phyloP scores from a whole-genome alignment of 2,113 vertebrate genomes.

The Corvus hawaiiensis region DNA sequence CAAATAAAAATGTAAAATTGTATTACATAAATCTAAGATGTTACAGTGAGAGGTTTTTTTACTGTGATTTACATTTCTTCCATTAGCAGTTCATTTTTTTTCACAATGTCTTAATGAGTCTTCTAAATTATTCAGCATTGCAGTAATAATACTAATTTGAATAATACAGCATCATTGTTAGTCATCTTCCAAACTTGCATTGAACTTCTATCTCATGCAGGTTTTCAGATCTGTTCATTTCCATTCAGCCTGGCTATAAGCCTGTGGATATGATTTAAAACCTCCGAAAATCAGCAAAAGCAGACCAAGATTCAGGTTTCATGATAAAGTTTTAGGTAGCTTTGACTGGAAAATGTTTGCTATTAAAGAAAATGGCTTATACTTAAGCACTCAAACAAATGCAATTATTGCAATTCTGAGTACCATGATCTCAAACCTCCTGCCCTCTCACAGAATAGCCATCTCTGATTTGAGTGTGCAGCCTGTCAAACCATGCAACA shows the following conservation, averaged over 20 bases:
- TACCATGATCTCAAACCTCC: neutral
- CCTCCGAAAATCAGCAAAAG: neutral
- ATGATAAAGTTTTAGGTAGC: neutral
- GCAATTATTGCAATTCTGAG: neutral
- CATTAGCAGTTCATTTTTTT: neutral
- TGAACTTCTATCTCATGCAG: neutral
- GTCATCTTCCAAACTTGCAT: neutral
- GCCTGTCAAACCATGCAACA: neutral
- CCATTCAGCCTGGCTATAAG: neutral
- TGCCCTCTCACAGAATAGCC: neutral
- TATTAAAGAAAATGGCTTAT: neutral
- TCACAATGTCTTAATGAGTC: neutral
- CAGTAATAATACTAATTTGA: neutral
- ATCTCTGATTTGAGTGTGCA: neutral
- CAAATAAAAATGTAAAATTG: neutral
- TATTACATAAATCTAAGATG: neutral
- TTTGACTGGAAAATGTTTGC: neutral
- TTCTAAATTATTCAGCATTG: neutral
- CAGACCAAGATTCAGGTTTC: neutral
- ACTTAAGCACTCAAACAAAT: neutral
- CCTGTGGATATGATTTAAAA: neutral
- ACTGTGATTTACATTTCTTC: neutral
- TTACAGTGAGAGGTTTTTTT: neutral
- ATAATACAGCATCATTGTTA: neutral
- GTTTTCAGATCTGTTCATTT: neutral